These are phyloP conservation scores for Perdita meconis DNA, from an alignment of 2,888 invertebrate species.

Conservation along the genomic window DNA sequence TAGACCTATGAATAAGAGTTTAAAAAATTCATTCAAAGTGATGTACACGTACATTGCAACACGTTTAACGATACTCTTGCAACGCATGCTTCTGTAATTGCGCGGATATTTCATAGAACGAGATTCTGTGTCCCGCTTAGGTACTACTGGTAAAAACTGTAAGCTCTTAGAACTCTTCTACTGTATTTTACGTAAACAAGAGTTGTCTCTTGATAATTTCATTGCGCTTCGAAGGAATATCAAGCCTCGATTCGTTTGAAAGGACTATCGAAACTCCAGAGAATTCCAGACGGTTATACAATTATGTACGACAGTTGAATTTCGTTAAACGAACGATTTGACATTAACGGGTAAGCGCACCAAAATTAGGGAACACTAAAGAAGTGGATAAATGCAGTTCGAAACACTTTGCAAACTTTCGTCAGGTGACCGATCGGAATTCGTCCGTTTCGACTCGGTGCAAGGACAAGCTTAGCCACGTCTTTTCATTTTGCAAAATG, in stretches of 20 bases:
- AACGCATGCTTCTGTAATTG: conserved; percentile 44
- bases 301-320: neutral
- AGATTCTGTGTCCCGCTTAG: conserved; percentile 13
- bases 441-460: conserved; percentile 13
- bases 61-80: conserved; percentile 28
- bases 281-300: conserved; percentile 8
- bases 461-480: neutral
- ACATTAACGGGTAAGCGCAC: neutral
- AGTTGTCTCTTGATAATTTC: neutral
- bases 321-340: conserved; percentile 1
- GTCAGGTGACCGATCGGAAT: neutral
- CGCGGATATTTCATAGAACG: conserved; percentile 35
- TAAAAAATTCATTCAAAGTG: conserved; percentile 51
- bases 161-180: conserved; percentile 29
- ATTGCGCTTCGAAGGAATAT: conserved; percentile 15
- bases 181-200: conserved; percentile 15
- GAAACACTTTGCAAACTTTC: neutral
- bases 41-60: conserved; percentile 37
- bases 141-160: conserved; percentile 19
- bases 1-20: conserved; percentile 47
- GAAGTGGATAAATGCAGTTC: conserved; percentile 12
- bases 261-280: conserved; percentile 8
- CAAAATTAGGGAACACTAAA: neutral
- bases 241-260: conserved; percentile 7
- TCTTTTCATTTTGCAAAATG: neutral